Base-by-base conservation (phyloP, 2,113 vertebrate species). In the Onychostruthus taczanowskii region DNA sequence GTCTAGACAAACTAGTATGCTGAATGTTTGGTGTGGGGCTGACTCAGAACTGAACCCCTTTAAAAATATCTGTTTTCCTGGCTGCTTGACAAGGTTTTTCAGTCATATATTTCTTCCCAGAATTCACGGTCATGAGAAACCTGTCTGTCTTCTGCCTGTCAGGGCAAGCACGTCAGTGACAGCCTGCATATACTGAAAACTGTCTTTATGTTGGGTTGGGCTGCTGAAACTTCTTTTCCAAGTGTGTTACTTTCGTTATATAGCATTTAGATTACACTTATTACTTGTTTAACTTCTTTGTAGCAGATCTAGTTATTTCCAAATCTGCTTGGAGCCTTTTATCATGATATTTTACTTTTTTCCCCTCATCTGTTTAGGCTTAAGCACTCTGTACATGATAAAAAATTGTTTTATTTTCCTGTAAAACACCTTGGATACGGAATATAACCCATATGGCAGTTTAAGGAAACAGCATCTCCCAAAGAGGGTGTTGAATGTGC, bases 401-500 rank as follows among this genome's bases (percentile, higher is more conserved):
- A 94, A 96, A 94, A 92, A 86, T 88, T 87, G 62, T 89, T 96
- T 97, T 96, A 93, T 94, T 97, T 96, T 91, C 62, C 49, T 64
- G n/a, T 91, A 87, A 95, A 95, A 91, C 95, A 96, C 96, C 93
- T 96, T 95, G 95, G 94, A 93, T 89, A 95, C 74, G 3, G 93
- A 96, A 95, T 87, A 95, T 41, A 94, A 79, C 93, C 95, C 96
- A 96, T 95, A 95, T 94, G 95, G 95, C 78, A 75, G 81, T 89
- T 75, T 78, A 73, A 94, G 94, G 93, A 95, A 96, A 94, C 77
- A 92, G 52, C 77, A 94, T 95, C 84, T 97, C 95, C 96, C 96
- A 96, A 94, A 94, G 93, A 97, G 93, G 91, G 91, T 95, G 95
- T 96, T 93, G 95, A 96, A 96, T 96, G 74, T 95, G 70, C 96